phyloP scores from a whole-genome alignment of 2,113 vertebrate genomes.

The Anser brachyrhynchus region DNA sequence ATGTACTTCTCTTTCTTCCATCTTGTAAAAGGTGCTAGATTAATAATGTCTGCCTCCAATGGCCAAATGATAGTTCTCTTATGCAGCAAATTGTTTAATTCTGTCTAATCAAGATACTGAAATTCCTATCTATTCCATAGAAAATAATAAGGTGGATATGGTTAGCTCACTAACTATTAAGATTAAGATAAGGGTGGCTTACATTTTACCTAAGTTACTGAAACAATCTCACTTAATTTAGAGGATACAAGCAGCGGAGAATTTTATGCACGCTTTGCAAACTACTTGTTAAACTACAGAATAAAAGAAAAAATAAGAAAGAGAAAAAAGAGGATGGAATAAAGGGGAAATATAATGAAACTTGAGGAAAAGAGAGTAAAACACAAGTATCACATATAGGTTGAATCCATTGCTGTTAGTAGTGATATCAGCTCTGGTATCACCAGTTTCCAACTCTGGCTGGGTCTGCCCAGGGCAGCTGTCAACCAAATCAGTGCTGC shows the following conservation, averaged over 20 bases:
- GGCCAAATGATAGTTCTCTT: neutral
- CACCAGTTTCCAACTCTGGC: neutral
- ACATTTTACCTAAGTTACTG: neutral
- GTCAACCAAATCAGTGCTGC: neutral
- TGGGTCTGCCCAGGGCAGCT: neutral
- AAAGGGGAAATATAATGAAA: neutral
- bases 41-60: neutral
- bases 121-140: neutral
- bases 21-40: neutral
- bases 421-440: neutral
- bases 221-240: neutral
- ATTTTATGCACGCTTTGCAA: neutral
- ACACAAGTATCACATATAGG: neutral
- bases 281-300: neutral
- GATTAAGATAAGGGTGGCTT: neutral
- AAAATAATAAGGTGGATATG: neutral
- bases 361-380: neutral
- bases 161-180: neutral
- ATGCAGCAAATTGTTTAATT: neutral
- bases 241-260: accelerated
- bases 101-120: neutral
- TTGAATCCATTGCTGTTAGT: neutral
- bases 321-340: neutral
- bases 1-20: neutral
- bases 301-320: neutral